Base-by-base conservation (phyloP, 64 coral and sea anemone species). In the Astreopora myriophthalma region DNA sequence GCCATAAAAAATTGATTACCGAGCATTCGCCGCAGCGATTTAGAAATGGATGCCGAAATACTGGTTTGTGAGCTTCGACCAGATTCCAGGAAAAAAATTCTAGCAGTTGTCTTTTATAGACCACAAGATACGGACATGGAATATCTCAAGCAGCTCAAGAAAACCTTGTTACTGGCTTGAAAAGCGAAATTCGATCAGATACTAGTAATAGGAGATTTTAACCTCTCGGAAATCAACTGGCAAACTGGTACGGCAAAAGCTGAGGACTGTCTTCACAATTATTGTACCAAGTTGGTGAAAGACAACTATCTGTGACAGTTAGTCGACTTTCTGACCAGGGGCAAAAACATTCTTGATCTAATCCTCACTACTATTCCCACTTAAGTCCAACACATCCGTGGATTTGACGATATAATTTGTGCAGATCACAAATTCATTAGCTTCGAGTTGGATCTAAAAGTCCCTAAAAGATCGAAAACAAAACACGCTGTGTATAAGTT, bases 101-200 rank as follows among this genome's bases (percentile, higher is more conserved):
- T 93, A 55, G 48, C 27, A 51, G 69, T 75, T 35, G 83, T 86
- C 25, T 74, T 86, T 24, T 92, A 92, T 39, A 36, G 91, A 75
- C 71, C 91, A 22, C 82, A 71, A 27, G 55, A 76, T 29, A 70
- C 81, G 27, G 91, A 92, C 66, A 11, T 73, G 34, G 24, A 6
- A 7, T 86, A 67, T 16, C 49, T 86, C 19, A 92, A 77, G 52
- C 24, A 75, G 46, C n/a, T 92, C 30, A 92, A 75, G 46, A 90
- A 90, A 79, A 33, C 22, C 23, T 51, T 79, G 5, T 52, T 31
- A 13, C 39, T 79, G 25, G 87, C 74, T 7, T 40, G 52, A 8
- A 80, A 48, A 40, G 88, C 75, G 6, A 80, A 78, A 80, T 80
- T 90, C 40, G 75, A 90, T 30, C 85, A 71, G 19, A 26, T 87